Evolutionary conservation across 2,797 vertebrate species (phyloP).

Genomic region (Gadopsis bispinosus): DNA sequence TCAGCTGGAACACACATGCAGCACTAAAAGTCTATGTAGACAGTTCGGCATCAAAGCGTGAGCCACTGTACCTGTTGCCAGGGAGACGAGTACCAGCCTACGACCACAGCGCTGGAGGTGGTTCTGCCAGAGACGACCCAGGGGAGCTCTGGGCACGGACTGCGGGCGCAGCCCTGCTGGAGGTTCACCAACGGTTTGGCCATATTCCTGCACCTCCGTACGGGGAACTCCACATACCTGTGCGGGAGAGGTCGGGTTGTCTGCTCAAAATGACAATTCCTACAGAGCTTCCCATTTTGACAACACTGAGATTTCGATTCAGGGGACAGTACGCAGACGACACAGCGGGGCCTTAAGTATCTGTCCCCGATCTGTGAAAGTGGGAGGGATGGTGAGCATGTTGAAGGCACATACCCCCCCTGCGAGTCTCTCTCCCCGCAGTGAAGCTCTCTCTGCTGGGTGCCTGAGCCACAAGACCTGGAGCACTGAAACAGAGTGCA

Average conservation of each 20-base stretch:
- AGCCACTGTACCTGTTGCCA: conserved; percentile 91
- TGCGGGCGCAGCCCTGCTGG: conserved; percentile 89
- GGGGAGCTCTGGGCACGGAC: conserved; percentile 80
- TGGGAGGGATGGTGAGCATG: conserved; percentile 29
- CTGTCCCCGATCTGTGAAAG: conserved; percentile 24
- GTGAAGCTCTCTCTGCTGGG: conserved; percentile 89
- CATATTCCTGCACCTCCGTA: conserved; percentile 91
- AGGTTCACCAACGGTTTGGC: conserved; percentile 87
- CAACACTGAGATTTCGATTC: conserved; percentile 32
- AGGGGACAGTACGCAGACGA: conserved; percentile 21
- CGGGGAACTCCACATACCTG: conserved; percentile 88
- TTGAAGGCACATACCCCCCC: conserved; percentile 81
- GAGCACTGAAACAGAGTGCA: conserved; percentile 86
- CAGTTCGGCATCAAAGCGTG: conserved; percentile 22
- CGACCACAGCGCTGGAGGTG: conserved; percentile 66
- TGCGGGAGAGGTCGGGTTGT: not conserved
- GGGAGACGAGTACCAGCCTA: conserved; percentile 93
- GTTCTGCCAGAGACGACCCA: conserved; percentile 61
- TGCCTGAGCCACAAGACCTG: conserved; percentile 88
- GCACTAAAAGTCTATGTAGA: conserved; percentile 11
- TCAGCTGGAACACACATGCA: conserved; percentile 17
- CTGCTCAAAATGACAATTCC: conserved; percentile 16
- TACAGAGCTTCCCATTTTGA: conserved; percentile 15
- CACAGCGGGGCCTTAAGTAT: conserved; percentile 33
- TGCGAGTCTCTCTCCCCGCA: conserved; percentile 89